Evolutionary conservation across 2,113 vertebrate species (phyloP).

Genomic region (Scomber japonicus): DNA sequence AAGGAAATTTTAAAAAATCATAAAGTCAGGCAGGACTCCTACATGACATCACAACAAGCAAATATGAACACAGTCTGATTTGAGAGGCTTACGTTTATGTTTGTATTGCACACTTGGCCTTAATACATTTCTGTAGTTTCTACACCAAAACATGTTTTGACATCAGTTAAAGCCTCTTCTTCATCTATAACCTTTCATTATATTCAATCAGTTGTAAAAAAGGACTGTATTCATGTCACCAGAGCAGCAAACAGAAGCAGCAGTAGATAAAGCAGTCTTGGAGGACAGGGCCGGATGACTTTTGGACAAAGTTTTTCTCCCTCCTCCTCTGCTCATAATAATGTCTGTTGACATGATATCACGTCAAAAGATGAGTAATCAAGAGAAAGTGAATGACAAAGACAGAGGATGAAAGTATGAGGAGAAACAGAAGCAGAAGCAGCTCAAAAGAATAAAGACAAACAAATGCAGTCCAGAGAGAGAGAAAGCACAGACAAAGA

Average conservation of each 20-base stretch:
- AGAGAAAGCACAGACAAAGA: not conserved
- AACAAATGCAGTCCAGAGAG: not conserved
- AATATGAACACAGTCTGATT: conserved; percentile 58
- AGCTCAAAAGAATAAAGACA: conserved; percentile 3
- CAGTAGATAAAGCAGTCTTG: conserved; percentile 24
- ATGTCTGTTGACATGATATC: conserved; percentile 40
- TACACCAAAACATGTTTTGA: conserved; percentile 41
- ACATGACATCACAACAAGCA: conserved; percentile 45
- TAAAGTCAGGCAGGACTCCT: conserved; percentile 28
- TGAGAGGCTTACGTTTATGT: conserved; percentile 55
- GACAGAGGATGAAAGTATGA: not conserved
- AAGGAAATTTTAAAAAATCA: conserved; percentile 1
- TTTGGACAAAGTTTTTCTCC: conserved; percentile 46
- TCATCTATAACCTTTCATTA: conserved; percentile 30
- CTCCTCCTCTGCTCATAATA: conserved; percentile 25
- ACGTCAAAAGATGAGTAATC: conserved; percentile 31
- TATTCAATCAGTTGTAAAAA: not conserved
- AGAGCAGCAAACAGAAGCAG: conserved; percentile 29
- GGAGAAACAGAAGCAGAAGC: not conserved
- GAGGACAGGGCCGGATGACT: conserved; percentile 30
- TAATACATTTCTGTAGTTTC: conserved; percentile 20
- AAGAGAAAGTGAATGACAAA: not conserved
- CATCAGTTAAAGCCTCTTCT: not conserved
- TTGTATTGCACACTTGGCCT: conserved; percentile 7
- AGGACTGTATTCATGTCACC: not conserved